Conservation (phyloP, 2,888 invertebrate genomes). For the Bedellia somnulentella region DNA sequence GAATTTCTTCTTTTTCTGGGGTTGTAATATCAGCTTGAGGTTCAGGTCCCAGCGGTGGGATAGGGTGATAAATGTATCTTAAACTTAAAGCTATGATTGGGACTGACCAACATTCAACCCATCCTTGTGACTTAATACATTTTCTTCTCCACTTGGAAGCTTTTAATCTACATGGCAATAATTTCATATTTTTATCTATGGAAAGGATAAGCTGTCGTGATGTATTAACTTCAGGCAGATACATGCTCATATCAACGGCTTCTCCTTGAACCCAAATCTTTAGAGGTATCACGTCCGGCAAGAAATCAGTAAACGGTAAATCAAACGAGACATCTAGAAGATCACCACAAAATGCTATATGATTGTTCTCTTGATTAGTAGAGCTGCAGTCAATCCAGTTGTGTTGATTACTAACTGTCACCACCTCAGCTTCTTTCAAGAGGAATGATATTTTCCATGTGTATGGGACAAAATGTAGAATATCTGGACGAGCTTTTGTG, state of each 20-base stretch:
- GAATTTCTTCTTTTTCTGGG: slow-evolving; percentile 91
- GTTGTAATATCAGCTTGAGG: slow-evolving; percentile 92
- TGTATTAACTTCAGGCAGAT: slow-evolving; percentile 90
- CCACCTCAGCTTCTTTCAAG: slow-evolving; percentile 92
- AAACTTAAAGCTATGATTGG: slow-evolving; percentile 92
- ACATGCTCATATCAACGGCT: slow-evolving; percentile 86
- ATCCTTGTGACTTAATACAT: slow-evolving; percentile 72
- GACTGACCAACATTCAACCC: slow-evolving; percentile 97
- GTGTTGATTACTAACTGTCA: slow-evolving; percentile 92
- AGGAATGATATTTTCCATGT: slow-evolving; percentile 91
- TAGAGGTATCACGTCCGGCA: slow-evolving; percentile 85
- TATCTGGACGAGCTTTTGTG: slow-evolving; percentile 88
- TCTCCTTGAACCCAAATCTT: slow-evolving; percentile 96
- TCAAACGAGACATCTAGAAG: slow-evolving; percentile 91
- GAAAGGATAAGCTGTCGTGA: slow-evolving; percentile 80
- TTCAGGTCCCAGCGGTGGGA: slow-evolving; percentile 83
- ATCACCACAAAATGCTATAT: slow-evolving; percentile 92
- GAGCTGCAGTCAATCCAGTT: slow-evolving; percentile 99
- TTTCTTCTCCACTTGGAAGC: slow-evolving; percentile 79
- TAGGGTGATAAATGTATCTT: slow-evolving; percentile 89
- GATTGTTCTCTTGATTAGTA: slow-evolving; percentile 92
- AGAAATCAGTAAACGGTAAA: slow-evolving; percentile 91
- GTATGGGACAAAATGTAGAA: slow-evolving; percentile 94
- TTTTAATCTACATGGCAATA: slow-evolving; percentile 66
- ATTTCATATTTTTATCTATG: slow-evolving; percentile 85